Conservation (phyloP, 2,797 vertebrate genomes). For the Enteromius treurensis region DNA sequence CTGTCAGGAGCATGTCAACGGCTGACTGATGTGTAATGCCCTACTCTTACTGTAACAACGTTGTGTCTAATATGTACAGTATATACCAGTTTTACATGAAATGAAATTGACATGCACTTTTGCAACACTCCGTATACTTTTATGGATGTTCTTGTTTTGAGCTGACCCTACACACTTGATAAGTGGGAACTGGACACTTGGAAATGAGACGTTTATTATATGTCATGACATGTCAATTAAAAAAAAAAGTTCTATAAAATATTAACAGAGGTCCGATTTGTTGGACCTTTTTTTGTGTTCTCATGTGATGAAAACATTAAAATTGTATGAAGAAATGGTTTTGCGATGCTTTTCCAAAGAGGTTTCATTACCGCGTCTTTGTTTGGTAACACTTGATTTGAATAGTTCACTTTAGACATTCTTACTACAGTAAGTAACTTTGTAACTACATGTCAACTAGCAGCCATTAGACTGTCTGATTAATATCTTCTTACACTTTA, state of each 20-base stretch:
- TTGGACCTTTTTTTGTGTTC: conserved; percentile 84
- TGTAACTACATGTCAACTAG: too few species aligned
- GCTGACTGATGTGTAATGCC: conserved; percentile 67
- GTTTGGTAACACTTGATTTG: too few species aligned
- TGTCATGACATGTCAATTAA: conserved; percentile 76
- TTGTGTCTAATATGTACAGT: conserved; percentile 74
- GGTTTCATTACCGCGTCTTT: not conserved
- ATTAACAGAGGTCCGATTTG: conserved; percentile 82
- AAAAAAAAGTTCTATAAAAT: conserved; percentile 80
- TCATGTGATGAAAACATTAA: conserved; percentile 88
- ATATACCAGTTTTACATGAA: conserved; percentile 81
- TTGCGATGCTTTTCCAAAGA: conserved; percentile 42
- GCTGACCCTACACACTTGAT: conserved; percentile 75
- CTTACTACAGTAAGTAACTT: too few species aligned
- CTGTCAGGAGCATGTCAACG: conserved; percentile 42
- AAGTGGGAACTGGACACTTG: conserved; percentile 77
- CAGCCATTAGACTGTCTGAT: too few species aligned
- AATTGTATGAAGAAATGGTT: conserved; percentile 77
- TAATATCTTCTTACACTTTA: too few species aligned
- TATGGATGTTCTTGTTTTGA: conserved; percentile 82
- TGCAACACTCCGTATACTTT: conserved; percentile 79
- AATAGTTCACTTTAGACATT: too few species aligned
- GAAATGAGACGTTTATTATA: conserved; percentile 56
- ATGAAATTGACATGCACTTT: conserved; percentile 85
- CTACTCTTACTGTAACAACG: conserved; percentile 71